Evolutionary conservation across 2,797 vertebrate genomes (phyloP).

Genomic region (Neoniphon sammara): DNA sequence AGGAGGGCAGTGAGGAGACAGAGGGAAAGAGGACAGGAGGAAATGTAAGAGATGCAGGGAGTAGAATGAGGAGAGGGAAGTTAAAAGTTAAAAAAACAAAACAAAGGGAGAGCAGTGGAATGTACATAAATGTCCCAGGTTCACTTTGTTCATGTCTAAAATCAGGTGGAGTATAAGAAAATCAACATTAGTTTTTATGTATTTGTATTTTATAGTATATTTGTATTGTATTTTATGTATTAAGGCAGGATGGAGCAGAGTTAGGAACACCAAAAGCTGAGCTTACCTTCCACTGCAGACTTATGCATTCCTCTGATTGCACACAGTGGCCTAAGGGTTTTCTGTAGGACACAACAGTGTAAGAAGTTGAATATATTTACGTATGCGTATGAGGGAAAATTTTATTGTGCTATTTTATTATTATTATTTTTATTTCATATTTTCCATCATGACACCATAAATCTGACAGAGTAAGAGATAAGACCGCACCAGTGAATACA

Average conservation of each 20-base stretch:
- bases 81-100: neutral
- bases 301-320: conserved; percentile 65
- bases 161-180: neutral
- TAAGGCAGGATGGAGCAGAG: too few relatives aligned
- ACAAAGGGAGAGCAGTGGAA: too few relatives aligned
- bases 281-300: conserved; percentile 72
- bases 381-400: neutral
- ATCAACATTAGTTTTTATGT: too few relatives aligned
- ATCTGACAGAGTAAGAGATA: neutral
- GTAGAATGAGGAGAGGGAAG: too few relatives aligned
- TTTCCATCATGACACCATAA: too few relatives aligned
- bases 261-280: neutral
- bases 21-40: neutral
- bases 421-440: too few relatives aligned
- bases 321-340: conserved; percentile 56
- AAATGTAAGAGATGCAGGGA: too few relatives aligned
- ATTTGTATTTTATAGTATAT: too few relatives aligned
- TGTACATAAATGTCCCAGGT: too few relatives aligned
- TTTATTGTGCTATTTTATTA: neutral
- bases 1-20: neutral
- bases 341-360: conserved; percentile 55
- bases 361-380: neutral
- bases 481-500: neutral
- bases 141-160: neutral
- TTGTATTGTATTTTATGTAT: too few relatives aligned